These are phyloP conservation scores for Tauraco hartlaubi DNA, from an alignment of 2,797 vertebrate species.

Conservation along the genomic window DNA sequence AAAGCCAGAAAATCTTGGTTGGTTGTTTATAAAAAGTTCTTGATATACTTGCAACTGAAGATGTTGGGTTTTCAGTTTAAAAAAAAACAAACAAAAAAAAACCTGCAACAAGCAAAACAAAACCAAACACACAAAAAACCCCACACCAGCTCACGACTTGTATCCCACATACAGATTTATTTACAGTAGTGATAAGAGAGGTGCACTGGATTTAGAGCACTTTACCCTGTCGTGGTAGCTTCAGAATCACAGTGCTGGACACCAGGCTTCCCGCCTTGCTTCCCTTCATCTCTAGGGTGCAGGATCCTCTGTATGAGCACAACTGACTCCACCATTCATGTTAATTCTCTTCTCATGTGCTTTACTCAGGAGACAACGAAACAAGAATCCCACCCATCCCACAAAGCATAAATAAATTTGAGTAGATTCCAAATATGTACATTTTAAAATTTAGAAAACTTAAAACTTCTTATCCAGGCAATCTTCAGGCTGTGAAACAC, in stretches of 20 bases:
- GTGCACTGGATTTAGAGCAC: background rate
- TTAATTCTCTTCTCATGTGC: background rate
- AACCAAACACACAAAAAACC: background rate
- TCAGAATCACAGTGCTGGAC: background rate
- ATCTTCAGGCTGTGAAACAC: background rate
- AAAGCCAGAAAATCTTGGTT: background rate
- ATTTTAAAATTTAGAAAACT: background rate
- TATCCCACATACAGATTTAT: background rate
- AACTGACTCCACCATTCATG: background rate
- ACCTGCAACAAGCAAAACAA: background rate
- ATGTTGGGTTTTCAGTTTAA: background rate
- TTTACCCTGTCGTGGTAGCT: background rate
- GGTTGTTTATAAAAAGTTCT: background rate
- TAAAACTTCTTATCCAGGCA: background rate
- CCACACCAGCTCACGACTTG: background rate
- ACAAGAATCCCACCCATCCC: background rate
- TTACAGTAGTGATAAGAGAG: background rate
- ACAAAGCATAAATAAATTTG: background rate
- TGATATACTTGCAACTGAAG: background rate
- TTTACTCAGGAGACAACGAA: background rate
- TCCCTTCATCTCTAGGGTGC: background rate
- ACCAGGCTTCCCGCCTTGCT: background rate
- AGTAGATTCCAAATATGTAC: background rate
- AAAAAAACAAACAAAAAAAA: background rate
- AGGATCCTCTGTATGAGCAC: background rate